A percentile compares a stretch with the other conserved stretches of the same genome.
Evolutionary conservation across 2,888 invertebrate genomes (phyloP).

Genomic region (Macrophya annulata): DNA sequence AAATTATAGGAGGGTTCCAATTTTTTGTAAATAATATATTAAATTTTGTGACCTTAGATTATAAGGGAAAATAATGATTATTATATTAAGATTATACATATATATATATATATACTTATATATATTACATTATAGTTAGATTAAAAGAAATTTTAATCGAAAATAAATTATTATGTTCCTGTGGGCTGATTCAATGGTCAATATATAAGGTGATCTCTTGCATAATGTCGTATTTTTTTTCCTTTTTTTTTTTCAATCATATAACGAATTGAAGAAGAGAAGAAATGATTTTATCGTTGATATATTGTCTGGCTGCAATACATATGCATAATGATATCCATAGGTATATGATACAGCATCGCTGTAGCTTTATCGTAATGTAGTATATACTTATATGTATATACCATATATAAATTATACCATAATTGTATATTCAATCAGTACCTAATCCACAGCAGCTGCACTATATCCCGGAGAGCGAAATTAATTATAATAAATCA

Average conservation of each 20-base stretch:
- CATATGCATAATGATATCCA: constrained; percentile 12
- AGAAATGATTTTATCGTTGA: background rate
- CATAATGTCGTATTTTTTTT: constrained; percentile 64
- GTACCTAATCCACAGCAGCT: constrained; percentile 33
- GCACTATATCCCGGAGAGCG: constrained; percentile 26
- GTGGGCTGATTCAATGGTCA: constrained; percentile 73
- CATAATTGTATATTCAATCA: background rate
- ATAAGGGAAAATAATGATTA: constrained; percentile 9
- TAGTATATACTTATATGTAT: too few species aligned
- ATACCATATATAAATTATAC: background rate
- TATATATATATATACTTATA: background rate
- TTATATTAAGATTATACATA: constrained; percentile 4
- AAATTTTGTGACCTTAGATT: background rate
- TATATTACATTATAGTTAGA: constrained; percentile 51
- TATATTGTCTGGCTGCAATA: background rate
- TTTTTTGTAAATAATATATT: constrained; percentile 68
- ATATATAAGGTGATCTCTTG: constrained; percentile 73
- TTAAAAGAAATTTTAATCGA: constrained; percentile 66
- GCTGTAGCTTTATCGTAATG: constrained; percentile 13
- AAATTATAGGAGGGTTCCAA: constrained; percentile 42
- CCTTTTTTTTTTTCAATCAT: background rate
- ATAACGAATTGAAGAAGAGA: background rate
- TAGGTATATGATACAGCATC: background rate
- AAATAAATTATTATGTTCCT: constrained; percentile 76
- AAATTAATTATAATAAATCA: constrained; percentile 65